Evolutionary conservation across 2,888 invertebrate species (phyloP).

Genomic region (Drosophila atripex): DNA sequence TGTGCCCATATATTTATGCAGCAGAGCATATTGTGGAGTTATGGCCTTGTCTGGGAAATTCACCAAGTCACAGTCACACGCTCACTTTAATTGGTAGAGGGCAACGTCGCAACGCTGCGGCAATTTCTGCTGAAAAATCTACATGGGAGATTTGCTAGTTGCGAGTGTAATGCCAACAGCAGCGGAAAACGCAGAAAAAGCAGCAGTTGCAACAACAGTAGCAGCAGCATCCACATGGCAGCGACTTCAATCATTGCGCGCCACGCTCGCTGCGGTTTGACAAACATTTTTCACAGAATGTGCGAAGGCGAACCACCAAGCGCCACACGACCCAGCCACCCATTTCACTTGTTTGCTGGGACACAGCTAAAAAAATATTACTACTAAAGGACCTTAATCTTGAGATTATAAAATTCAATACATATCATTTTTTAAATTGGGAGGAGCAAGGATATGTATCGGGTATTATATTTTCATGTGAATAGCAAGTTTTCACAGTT

Average conservation of each 20-base stretch:
- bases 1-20: constrained; percentile 40
- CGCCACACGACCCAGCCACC: constrained; percentile 21
- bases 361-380: constrained; percentile 17
- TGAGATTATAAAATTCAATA: not conserved
- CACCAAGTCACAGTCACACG: constrained; percentile 50
- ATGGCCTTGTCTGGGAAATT: constrained; percentile 49
- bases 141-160: constrained; percentile 56
- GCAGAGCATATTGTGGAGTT: constrained; percentile 73
- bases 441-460: not conserved
- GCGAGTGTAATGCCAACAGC: constrained; percentile 26
- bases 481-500: too few relatives aligned
- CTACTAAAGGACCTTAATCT: not conserved
- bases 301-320: constrained; percentile 48
- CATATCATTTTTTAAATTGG: not conserved
- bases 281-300: constrained; percentile 77
- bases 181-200: constrained; percentile 16
- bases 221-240: constrained; percentile 67
- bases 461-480: not conserved
- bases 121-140: constrained; percentile 76
- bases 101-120: constrained; percentile 78
- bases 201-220: constrained; percentile 38
- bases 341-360: constrained; percentile 18
- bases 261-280: constrained; percentile 74
- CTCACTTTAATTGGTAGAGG: constrained; percentile 81
- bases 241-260: constrained; percentile 74